Conservation (phyloP, 2,113 vertebrate species). For the Leucopsar rothschildi region DNA sequence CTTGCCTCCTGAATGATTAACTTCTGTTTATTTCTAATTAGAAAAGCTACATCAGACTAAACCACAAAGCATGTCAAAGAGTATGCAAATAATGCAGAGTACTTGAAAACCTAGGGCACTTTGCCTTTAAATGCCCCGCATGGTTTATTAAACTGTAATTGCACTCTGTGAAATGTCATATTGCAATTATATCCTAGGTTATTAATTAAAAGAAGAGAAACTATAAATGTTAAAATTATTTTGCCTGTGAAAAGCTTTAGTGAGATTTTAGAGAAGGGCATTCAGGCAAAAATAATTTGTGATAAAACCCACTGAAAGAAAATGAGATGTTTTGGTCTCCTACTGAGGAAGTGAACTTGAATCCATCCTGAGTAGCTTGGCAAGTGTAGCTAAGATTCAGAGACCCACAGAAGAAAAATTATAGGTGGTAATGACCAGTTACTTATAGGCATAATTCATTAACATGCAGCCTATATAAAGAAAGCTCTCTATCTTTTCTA, state of each 20-base stretch:
- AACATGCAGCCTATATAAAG: background rate
- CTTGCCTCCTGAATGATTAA: slow-evolving; percentile 40
- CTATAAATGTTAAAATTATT: slow-evolving; percentile 27
- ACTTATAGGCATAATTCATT: background rate
- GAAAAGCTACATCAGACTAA: slow-evolving; percentile 42
- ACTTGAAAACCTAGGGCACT: slow-evolving; percentile 1
- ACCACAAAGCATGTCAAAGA: slow-evolving; percentile 38
- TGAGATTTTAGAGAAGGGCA: slow-evolving; percentile 13
- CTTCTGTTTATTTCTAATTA: slow-evolving; percentile 41
- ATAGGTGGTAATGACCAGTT: background rate
- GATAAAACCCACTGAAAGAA: slow-evolving; percentile 5
- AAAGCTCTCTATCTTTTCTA: background rate
- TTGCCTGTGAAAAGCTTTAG: slow-evolving; percentile 12
- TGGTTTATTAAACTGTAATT: slow-evolving; percentile 48
- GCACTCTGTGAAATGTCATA: slow-evolving; percentile 16
- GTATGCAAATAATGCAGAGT: slow-evolving; percentile 12
- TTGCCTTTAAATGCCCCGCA: background rate
- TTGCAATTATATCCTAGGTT: slow-evolving; percentile 19
- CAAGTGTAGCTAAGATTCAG: background rate
- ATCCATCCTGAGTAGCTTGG: background rate
- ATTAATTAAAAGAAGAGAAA: slow-evolving; percentile 42
- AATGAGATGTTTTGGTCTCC: slow-evolving; percentile 6
- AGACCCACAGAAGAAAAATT: background rate
- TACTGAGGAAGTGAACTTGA: background rate
- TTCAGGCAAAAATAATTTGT: slow-evolving; percentile 32